Evolutionary conservation across 2,888 invertebrate genomes (phyloP).

Genomic region (Drosophila eohydei): DNA sequence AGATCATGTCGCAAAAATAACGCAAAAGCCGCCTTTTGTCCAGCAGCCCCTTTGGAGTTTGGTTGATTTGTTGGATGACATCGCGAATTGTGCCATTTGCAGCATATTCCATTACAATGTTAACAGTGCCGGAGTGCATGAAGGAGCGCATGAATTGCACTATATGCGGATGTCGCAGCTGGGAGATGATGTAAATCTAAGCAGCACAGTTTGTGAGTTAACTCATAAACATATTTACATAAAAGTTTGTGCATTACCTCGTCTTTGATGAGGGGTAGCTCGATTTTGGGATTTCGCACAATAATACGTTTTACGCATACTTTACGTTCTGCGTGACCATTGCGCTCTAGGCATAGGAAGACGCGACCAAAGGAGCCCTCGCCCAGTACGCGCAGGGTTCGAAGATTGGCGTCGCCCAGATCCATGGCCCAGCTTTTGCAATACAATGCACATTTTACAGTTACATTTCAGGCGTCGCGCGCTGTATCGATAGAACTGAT

Average conservation of each 20-base stretch:
- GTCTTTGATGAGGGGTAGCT: constrained; percentile 78
- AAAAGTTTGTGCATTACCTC: constrained; percentile 64
- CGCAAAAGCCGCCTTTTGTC: constrained; percentile 73
- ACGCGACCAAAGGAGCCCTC: constrained; percentile 80
- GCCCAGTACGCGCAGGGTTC: constrained; percentile 75
- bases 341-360: constrained; percentile 69
- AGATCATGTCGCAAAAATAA: constrained; percentile 84
- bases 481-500: constrained; percentile 20
- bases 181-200: constrained; percentile 83
- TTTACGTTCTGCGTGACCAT: constrained; percentile 39
- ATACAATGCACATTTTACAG: constrained; percentile 21
- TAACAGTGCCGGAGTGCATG: constrained; percentile 71
- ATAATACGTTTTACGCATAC: constrained; percentile 83
- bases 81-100: constrained; percentile 81
- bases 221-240: not conserved
- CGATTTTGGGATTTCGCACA: constrained; percentile 68
- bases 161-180: constrained; percentile 83
- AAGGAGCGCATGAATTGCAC: constrained; percentile 81
- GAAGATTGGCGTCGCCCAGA: constrained; percentile 72
- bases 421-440: constrained; percentile 63
- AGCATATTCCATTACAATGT: constrained; percentile 84
- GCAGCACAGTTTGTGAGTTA: not conserved
- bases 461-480: constrained; percentile 40
- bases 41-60: constrained; percentile 43
- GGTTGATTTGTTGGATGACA: constrained; percentile 53